A percentile compares a stretch with the other conserved stretches of the same genome.
Conservation (phyloP, 1,140 invertebrate genomes). For the Dicyema japonicum region DNA sequence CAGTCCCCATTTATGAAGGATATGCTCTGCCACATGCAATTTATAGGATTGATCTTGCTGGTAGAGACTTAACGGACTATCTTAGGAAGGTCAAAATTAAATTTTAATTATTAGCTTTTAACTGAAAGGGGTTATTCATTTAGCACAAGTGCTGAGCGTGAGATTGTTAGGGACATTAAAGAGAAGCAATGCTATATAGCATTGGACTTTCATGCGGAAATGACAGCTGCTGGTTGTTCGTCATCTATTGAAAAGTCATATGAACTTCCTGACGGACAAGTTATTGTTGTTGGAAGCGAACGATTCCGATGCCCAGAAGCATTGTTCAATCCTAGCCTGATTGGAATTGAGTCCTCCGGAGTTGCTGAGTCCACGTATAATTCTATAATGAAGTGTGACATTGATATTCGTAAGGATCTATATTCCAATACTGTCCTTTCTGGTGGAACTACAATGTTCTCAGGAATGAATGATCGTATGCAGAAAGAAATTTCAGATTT, state of each 20-base stretch:
- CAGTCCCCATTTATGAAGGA: slow-evolving; percentile 36
- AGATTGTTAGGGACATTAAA: slow-evolving; percentile 26
- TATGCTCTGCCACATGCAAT: slow-evolving; percentile 38
- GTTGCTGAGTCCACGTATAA: slow-evolving; percentile 34
- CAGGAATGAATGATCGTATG: slow-evolving; percentile 45
- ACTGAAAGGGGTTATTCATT: slow-evolving; percentile 57
- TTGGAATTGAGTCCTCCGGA: slow-evolving; percentile 18
- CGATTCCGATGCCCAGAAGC: slow-evolving; percentile 12
- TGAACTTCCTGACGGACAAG: too few species aligned
- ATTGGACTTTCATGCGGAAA: slow-evolving; percentile 66
- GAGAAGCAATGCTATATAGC: slow-evolving; percentile 65
- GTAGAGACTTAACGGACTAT: slow-evolving; percentile 73
- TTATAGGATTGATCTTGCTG: slow-evolving; percentile 53
- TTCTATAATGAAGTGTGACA: too few species aligned
- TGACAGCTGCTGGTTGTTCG: slow-evolving; percentile 41
- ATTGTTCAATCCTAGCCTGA: slow-evolving; percentile 34
- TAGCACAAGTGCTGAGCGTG: slow-evolving; percentile 48
- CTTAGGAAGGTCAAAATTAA: slow-evolving; percentile 69
- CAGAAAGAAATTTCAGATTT: slow-evolving; percentile 40
- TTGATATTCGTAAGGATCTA: slow-evolving; percentile 55
- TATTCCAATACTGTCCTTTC: slow-evolving; percentile 67
- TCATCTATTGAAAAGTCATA: slow-evolving; percentile 20
- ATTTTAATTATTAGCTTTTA: too few species aligned
- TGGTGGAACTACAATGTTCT: slow-evolving; percentile 82
- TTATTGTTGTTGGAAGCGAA: slow-evolving; percentile 12